Percentiles rank a stretch among this genome's conserved stretches.
These are phyloP conservation scores for Dicyrtomina minuta DNA, from an alignment of 2,888 invertebrate species.

Conservation along the genomic window DNA sequence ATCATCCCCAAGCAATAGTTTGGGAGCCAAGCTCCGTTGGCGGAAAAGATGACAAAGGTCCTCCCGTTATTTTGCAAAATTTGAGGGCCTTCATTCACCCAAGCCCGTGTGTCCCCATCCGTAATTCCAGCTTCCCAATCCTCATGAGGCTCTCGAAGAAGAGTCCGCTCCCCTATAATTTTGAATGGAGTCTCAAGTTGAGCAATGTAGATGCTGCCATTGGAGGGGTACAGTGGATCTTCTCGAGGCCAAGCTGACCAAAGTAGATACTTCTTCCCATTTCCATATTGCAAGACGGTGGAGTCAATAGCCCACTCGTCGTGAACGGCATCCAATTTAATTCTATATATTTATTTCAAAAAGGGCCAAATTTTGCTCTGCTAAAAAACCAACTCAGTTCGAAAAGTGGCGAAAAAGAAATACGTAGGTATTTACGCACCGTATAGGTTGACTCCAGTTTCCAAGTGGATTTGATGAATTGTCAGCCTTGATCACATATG, in stretches of 20 bases:
- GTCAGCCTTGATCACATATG: conserved; percentile 3
- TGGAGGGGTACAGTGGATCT: conserved; percentile 45
- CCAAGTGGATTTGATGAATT: conserved; percentile 11
- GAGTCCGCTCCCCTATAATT: conserved; percentile 41
- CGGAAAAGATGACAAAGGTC: conserved; percentile 48
- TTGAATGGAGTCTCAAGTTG: conserved; percentile 46
- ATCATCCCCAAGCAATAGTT: conserved; percentile 49
- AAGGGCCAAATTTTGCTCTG: neutral
- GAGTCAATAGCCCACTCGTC: conserved; percentile 29
- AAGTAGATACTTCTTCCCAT: conserved; percentile 46
- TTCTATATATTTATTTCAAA: neutral
- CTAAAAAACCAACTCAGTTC: neutral
- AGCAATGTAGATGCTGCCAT: conserved; percentile 46
- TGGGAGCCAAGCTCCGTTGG: conserved; percentile 47
- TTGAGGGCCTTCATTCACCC: conserved; percentile 47
- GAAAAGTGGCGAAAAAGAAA: no score
- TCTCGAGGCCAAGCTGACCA: conserved; percentile 50
- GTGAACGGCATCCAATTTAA: conserved; percentile 1
- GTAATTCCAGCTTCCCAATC: conserved; percentile 43
- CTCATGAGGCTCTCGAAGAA: conserved; percentile 39
- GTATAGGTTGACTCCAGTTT: conserved; percentile 3
- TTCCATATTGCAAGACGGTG: conserved; percentile 38
- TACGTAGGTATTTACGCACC: no score
- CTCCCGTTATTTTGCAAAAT: conserved; percentile 43
- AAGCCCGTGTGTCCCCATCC: neutral